Conservation (phyloP, 1,140 invertebrate species). For the Trachymyrmex cornetzi region DNA sequence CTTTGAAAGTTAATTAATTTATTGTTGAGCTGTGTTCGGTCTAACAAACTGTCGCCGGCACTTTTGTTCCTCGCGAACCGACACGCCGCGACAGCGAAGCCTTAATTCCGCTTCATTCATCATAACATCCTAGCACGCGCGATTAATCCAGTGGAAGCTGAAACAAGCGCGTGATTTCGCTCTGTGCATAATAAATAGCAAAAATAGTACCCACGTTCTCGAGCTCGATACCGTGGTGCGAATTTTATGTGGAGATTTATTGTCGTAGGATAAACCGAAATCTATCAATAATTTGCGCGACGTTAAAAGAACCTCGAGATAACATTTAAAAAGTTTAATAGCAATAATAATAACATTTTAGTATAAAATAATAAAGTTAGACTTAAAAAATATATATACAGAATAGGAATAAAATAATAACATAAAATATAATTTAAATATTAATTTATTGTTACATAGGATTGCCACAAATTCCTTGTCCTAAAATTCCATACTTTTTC, state of each 20-base stretch:
- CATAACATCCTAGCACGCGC: no score
- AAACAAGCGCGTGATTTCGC: background rate
- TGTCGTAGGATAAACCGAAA: background rate
- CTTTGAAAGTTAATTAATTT: conserved; percentile 57
- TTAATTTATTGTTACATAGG: no score
- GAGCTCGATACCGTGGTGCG: background rate
- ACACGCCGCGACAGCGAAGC: background rate
- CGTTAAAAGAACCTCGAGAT: background rate
- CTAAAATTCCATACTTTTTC: no score
- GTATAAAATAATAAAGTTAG: background rate
- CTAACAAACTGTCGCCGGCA: conserved; percentile 15
- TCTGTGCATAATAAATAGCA: conserved; percentile 18
- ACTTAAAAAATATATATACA: background rate
- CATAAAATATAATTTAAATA: no score
- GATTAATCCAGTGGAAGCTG: background rate
- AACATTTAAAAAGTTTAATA: background rate
- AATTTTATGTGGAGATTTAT: background rate
- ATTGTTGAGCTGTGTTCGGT: background rate
- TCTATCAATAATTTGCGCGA: background rate
- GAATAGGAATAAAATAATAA: no score
- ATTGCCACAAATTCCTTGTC: no score
- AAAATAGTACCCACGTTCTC: background rate
- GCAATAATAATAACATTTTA: background rate
- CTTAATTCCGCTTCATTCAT: conserved; percentile 32
- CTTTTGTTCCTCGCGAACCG: background rate